Evolutionary conservation across 2,888 invertebrate genomes (phyloP), one percentile per base, ranked within the genome.

Genomic region (Mechanitis mazaeus): DNA sequence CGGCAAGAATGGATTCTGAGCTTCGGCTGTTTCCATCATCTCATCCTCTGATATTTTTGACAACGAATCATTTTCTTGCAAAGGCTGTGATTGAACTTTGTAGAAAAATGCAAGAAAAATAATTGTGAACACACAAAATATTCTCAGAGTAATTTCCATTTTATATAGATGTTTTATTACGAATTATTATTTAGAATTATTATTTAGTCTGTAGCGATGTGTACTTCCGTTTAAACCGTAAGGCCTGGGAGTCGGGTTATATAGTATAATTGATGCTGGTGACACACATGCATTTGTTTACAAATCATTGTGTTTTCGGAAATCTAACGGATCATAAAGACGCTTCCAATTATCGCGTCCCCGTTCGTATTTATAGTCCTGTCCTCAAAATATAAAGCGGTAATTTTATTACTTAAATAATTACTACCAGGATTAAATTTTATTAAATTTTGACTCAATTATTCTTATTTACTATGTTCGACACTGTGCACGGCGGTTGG

Each of bases 231-330:
- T 74, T 83, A 82, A 78, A 74, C 70, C 61, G 60, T 45, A 59
- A 59, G 46, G 67, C 69, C 56, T 66, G 67, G 62, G 69, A 68
- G 69, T 63, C 66, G 71, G 63, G 75, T 84, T 87, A 81, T 88
- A 89, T 88, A 88, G 76, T 82, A 74, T 72, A 28, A 50, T 68
- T 65, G 66, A 65, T 68, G 68, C 72, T 71, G 70, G 74, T 87
- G 89, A 87, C 89, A 88, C 85, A 88, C 79, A 83, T 87, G 83
- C 85, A 85, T 81, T 73, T 85, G 87, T 86, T 87, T 84, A 82
- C 82, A 72, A 66, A 71, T 71, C 68, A 71, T 75, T 76, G 75
- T 80, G 80, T 87, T 88, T 81, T 83, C 80, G 77, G 85, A 87
- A 89, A 76, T 73, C 70, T 86, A 88, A 86, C 88, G 87, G 90